These are phyloP conservation scores for Melanocharis versteri DNA, from an alignment of 2,113 vertebrate genomes.

Conservation along the genomic window DNA sequence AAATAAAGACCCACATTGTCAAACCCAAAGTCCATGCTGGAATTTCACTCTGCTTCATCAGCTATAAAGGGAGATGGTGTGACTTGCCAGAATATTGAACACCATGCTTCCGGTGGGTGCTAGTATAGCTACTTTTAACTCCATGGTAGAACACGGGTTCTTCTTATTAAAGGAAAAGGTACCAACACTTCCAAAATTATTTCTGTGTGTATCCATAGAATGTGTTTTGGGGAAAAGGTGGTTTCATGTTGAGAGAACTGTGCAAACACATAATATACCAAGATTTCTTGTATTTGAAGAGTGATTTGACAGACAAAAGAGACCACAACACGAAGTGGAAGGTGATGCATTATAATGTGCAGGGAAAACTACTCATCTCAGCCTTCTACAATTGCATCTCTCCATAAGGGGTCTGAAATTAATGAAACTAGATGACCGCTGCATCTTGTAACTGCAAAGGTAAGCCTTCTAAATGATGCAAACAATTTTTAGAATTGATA, in stretches of 20 bases:
- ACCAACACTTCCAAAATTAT: not conserved
- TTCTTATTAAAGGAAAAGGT: not conserved
- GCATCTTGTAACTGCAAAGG: not conserved
- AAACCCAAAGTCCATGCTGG: not conserved
- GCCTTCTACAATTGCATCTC: not conserved
- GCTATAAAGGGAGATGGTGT: not conserved
- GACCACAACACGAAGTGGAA: accelerated
- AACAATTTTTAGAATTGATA: not conserved
- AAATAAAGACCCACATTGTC: not conserved
- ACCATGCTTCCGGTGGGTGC: not conserved
- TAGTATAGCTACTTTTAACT: not conserved
- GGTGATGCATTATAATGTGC: not conserved
- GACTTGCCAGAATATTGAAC: not conserved
- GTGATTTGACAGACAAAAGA: not conserved
- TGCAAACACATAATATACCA: not conserved
- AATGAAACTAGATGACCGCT: not conserved
- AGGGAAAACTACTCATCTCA: not conserved
- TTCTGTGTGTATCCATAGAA: not conserved
- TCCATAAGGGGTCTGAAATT: not conserved
- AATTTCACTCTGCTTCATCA: not conserved
- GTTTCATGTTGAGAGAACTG: not conserved
- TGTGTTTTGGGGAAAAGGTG: not conserved
- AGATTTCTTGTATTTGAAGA: not conserved
- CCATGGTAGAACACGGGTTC: not conserved
- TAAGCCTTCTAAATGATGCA: not conserved